These are phyloP conservation scores for Furcifer pardalis DNA, from an alignment of 2,797 vertebrate genomes.

Conservation along the genomic window DNA sequence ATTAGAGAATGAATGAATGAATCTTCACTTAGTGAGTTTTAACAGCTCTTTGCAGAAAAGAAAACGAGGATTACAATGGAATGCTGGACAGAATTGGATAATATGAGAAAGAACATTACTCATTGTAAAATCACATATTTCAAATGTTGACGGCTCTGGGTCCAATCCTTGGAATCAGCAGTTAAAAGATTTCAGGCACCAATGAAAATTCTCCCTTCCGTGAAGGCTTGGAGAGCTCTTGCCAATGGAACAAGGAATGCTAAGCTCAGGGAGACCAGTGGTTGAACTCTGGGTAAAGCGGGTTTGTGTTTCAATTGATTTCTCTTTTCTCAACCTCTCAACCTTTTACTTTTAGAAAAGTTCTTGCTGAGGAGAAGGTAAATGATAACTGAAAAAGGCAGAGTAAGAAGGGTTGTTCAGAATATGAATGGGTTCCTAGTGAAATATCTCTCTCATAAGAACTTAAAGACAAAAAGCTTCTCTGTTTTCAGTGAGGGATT, in stretches of 20 bases:
- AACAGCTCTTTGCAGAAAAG: no score
- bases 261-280: neutral
- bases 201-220: neutral
- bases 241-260: neutral
- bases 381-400: neutral
- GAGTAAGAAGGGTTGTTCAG: neutral
- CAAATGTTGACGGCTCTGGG: neutral
- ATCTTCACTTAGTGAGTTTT: no score
- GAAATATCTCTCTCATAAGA: neutral
- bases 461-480: neutral
- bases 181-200: neutral
- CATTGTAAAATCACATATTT: neutral
- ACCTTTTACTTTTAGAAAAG: neutral
- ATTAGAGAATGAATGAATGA: no score
- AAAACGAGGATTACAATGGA: neutral
- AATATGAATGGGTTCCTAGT: neutral
- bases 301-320: neutral
- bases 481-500: conserved; percentile 19
- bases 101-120: no score
- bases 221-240: neutral
- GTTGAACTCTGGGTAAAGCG: no score
- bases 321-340: neutral
- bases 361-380: neutral
- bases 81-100: neutral
- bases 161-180: neutral